Percentiles rank a stretch among this genome's conserved stretches.
Conservation (phyloP, 2,797 vertebrate genomes). For the Anguilla obscura region DNA sequence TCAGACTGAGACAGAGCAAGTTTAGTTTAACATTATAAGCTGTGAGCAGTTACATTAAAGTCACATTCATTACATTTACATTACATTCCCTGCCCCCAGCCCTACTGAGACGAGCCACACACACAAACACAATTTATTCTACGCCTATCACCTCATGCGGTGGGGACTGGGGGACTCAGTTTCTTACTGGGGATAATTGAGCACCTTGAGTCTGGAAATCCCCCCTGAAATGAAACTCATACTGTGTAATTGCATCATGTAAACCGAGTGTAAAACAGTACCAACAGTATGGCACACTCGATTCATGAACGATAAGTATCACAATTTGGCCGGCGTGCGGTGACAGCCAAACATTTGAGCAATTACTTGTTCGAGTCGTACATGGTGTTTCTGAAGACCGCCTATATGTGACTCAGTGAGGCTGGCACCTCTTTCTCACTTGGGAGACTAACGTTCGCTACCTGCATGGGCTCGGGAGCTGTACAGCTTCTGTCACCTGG, state of each 20-base stretch:
- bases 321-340: not conserved
- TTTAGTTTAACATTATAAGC: constrained; percentile 58
- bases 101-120: constrained; percentile 56
- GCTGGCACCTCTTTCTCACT: constrained; percentile 28
- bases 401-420: constrained; percentile 60
- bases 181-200: constrained; percentile 81
- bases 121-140: constrained; percentile 73
- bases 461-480: constrained; percentile 6
- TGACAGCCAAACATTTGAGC: not conserved
- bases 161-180: constrained; percentile 67
- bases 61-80: too few species aligned
- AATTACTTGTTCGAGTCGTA: not conserved
- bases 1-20: constrained; percentile 48
- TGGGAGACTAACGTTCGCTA: constrained; percentile 16
- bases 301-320: not conserved
- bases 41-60: constrained; percentile 61
- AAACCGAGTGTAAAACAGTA: constrained; percentile 53
- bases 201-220: constrained; percentile 75
- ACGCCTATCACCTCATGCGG: constrained; percentile 60
- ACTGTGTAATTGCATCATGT: constrained; percentile 52
- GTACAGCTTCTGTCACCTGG: constrained; percentile 30
- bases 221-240: constrained; percentile 62
- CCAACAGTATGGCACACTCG: constrained; percentile 30
- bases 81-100: constrained; percentile 49
- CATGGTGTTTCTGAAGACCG: not conserved